These are phyloP conservation scores for Pycnonotus jocosus DNA, from an alignment of 2,113 vertebrate species.

Conservation along the genomic window DNA sequence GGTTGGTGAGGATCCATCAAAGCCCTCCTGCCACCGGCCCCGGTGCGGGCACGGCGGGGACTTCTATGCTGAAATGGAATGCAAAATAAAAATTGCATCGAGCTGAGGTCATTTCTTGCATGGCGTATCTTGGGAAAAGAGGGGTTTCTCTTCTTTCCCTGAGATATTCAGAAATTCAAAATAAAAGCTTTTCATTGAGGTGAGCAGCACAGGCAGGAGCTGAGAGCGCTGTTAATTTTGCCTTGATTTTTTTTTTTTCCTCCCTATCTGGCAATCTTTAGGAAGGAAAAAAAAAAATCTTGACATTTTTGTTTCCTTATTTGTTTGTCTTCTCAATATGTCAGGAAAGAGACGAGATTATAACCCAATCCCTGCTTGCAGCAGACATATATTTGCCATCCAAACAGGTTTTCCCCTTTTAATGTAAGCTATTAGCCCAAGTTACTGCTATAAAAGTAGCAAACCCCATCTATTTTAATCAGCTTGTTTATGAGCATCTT, in stretches of 20 bases:
- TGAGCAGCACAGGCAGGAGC: background rate
- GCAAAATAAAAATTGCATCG: constrained; percentile 40
- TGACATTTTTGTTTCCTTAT: constrained; percentile 42
- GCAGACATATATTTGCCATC: background rate
- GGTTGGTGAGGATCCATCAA: background rate
- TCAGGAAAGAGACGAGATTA: constrained; percentile 18
- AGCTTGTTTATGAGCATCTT: background rate
- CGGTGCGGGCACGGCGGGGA: background rate
- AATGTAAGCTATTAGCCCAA: background rate
- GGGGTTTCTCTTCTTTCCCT: background rate
- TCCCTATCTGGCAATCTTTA: background rate
- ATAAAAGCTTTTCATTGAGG: constrained; percentile 16
- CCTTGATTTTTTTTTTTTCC: background rate
- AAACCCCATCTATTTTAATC: constrained; percentile 20
- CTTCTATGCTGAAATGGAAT: constrained; percentile 42
- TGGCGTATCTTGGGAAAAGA: constrained; percentile 20
- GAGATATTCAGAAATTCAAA: constrained; percentile 12
- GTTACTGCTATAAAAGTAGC: background rate
- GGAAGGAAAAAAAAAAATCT: background rate
- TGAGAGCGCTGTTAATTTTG: accelerated
- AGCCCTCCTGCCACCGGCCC: background rate
- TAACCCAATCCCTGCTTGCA: background rate
- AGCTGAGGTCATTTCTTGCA: constrained; percentile 49
- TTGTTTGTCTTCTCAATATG: constrained; percentile 28
- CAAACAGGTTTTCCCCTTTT: background rate